These are phyloP conservation scores for Callochromis pleurospilus DNA, from an alignment of 2,113 vertebrate species.

Conservation along the genomic window DNA sequence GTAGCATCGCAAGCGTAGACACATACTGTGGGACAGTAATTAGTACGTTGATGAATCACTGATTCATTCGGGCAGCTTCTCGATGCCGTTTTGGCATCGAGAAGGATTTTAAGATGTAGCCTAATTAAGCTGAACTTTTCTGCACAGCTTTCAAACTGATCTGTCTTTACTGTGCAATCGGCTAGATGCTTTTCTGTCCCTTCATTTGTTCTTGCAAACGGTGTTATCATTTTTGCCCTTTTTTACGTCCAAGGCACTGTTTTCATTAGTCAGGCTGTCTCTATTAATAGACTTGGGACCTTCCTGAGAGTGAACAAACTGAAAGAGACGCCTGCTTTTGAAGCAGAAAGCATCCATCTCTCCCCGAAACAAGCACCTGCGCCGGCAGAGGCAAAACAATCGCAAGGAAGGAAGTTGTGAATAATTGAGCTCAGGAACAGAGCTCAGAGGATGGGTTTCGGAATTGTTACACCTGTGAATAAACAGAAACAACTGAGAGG, in stretches of 20 bases:
- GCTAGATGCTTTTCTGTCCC: neutral
- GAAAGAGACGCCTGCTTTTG: neutral
- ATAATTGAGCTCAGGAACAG: conserved; percentile 18
- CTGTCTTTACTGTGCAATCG: neutral
- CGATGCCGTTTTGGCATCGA: neutral
- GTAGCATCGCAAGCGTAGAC: neutral
- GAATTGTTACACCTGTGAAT: neutral
- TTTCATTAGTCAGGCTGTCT: neutral
- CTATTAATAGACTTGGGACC: conserved; percentile 7
- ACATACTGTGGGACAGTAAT: conserved; percentile 9
- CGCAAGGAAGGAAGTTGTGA: neutral
- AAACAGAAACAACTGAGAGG: neutral
- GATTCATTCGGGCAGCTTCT: conserved; percentile 1
- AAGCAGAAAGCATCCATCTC: neutral
- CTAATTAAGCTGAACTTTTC: neutral
- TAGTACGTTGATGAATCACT: conserved; percentile 27
- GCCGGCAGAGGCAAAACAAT: conserved; percentile 11
- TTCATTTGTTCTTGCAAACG: neutral
- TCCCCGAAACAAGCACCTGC: conserved; percentile 5
- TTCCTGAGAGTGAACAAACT: neutral
- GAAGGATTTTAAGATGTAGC: neutral
- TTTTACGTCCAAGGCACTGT: neutral
- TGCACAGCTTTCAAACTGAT: neutral
- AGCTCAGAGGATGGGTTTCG: neutral
- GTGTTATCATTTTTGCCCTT: neutral